These are phyloP conservation scores for Drosophila austrosaltans DNA, from an alignment of 2,888 invertebrate genomes.

Conservation along the genomic window DNA sequence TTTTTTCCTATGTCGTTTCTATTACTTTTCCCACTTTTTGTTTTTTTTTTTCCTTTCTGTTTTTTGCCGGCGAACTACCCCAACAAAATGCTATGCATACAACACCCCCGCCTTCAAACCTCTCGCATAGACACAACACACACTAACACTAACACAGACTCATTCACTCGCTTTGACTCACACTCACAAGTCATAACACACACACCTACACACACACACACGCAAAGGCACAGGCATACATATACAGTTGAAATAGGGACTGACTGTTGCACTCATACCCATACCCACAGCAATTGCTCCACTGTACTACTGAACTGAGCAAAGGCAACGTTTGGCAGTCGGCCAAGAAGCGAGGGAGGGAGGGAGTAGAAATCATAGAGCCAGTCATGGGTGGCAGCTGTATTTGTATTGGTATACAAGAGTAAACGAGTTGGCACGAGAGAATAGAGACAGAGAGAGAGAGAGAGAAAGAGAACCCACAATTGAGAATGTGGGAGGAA, in stretches of 20 bases:
- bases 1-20: conserved; percentile 17
- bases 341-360: conserved; percentile 45
- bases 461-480: conserved; percentile 6
- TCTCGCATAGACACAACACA: conserved; percentile 16
- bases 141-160: conserved; percentile 12
- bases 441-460: conserved; percentile 15
- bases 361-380: conserved; percentile 27
- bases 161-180: conserved; percentile 30
- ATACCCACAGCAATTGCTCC: conserved; percentile 56
- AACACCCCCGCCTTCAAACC: conserved; percentile 35
- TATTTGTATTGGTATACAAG: conserved; percentile 40
- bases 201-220: conserved; percentile 16
- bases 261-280: conserved; percentile 70
- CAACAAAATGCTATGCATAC: conserved; percentile 71
- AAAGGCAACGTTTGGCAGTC: conserved; percentile 69
- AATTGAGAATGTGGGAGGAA: not conserved
- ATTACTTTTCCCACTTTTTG: conserved; percentile 19
- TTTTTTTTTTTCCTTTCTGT: conserved; percentile 7
- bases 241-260: conserved; percentile 16
- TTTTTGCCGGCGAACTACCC: conserved; percentile 69
- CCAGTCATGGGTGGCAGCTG: conserved; percentile 37
- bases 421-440: conserved; percentile 19
- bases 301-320: conserved; percentile 73
- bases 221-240: not conserved
- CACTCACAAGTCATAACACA: conserved; percentile 16